A percentile compares a stretch with the other conserved stretches of the same genome.
phyloP scores from a whole-genome alignment of 2,888 invertebrate species.

The Melieria crassipennis region DNA sequence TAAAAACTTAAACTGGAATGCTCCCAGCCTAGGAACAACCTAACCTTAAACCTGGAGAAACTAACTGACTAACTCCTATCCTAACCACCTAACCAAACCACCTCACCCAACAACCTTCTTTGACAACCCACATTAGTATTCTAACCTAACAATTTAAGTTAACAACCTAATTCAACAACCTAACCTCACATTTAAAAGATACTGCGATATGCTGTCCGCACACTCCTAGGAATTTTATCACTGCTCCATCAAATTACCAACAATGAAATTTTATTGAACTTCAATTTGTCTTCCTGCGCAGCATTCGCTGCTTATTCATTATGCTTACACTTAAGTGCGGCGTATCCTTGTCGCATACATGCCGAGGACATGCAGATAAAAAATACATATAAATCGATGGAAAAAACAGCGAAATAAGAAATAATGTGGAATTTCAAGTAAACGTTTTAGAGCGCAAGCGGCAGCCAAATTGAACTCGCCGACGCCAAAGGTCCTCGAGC shows the following conservation, averaged over 20 bases:
- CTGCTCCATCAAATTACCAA: too few species aligned
- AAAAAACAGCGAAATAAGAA: slow-evolving; percentile 11
- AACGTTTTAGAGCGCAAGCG: slow-evolving; percentile 2
- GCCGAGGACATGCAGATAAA: slow-evolving; percentile 6
- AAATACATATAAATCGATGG: slow-evolving; percentile 15
- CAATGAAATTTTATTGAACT: slow-evolving; percentile 18
- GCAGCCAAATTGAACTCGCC: slow-evolving; percentile 33
- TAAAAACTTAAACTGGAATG: too few species aligned
- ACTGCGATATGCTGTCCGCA: background rate
- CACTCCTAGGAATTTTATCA: too few species aligned
- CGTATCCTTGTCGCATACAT: background rate
- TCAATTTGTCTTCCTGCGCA: slow-evolving; percentile 8
- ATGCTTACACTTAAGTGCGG: slow-evolving; percentile 13
- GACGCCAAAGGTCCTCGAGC: slow-evolving; percentile 51
- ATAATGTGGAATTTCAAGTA: slow-evolving; percentile 7
- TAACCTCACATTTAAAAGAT: slow-evolving; percentile 27
- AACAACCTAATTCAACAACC: slow-evolving; percentile 15
- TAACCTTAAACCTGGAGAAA: too few species aligned
- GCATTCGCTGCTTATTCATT: slow-evolving; percentile 29
- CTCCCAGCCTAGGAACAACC: too few species aligned
- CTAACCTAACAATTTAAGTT: background rate
- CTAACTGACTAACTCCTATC: too few species aligned
- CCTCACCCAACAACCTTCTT: too few species aligned
- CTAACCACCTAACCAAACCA: too few species aligned
- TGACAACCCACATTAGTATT: too few species aligned